Evolutionary conservation across 2,888 invertebrate genomes (phyloP), one percentile per base, ranked within the genome.

Genomic region (Drosophila setosimentum): DNA sequence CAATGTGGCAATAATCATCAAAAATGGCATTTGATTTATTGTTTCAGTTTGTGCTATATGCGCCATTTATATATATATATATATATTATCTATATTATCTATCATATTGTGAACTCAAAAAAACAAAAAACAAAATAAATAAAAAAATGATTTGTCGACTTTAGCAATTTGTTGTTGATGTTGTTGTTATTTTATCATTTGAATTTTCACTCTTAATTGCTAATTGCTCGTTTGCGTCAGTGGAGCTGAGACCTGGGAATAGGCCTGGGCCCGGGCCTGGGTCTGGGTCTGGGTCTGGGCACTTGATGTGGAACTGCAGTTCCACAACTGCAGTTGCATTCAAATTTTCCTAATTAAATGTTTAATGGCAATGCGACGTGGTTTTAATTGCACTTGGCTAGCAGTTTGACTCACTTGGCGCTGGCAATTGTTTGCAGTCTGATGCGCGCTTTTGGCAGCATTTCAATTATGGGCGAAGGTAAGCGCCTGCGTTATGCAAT

Each of bases 331-430:
- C 66, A 67, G 78, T 76, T 87, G 85, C 87, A 85, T 85, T 85
- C 87, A 85, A 85, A 85, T 85, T 85, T 85, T 81, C 76, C 85
- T 87, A 76, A 87, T 85, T 85, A 87, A 85, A 74, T 69, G 68
- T 70, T 87, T 87, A 87, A 85, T 85, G 87, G 87, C 73, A 85
- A 68, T 74, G 87, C 87, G 83, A 85, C 85, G 85, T 87, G 87
- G 65, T 73, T 85, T 82, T 85, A 87, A 87, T 85, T 85, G 83
- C 78, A 70, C 77, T 68, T 69, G 62, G 64, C 69, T 53, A 30
- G 49, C 40, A 55, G 40, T 32, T 49, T n/a, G 18, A 21, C 3
- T 60, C 40, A 37, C 37, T 45, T 37, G 16, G 65, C 57, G 50
- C 50, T 67, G 48, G 37, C 29, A 45, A 57, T 45, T 66, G 51